Percentiles rank a stretch among this genome's conserved stretches.
These are phyloP conservation scores for Squalus acanthias DNA, from an alignment of 2,797 vertebrate genomes.

Conservation along the genomic window DNA sequence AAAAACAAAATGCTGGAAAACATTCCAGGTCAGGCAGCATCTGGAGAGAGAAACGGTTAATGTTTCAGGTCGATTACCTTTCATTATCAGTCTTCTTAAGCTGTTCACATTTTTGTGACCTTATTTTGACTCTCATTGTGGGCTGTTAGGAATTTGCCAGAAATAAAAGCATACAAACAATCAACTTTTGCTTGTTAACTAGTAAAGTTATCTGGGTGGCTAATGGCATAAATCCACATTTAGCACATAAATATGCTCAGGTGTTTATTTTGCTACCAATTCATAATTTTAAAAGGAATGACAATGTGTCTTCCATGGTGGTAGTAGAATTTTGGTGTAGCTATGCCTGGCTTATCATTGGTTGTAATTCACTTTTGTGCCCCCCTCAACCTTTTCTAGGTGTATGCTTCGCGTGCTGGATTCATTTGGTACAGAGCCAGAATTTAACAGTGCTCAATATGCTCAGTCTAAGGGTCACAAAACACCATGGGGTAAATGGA, in stretches of 20 bases:
- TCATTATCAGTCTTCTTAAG: background rate
- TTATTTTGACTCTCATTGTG: background rate
- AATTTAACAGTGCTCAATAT: constrained; percentile 96
- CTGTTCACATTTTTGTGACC: background rate
- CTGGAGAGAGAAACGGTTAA: background rate
- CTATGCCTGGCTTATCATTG: background rate
- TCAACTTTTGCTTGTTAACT: background rate
- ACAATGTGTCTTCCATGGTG: background rate
- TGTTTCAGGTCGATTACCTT: background rate
- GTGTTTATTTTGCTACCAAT: background rate
- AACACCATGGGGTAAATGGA: constrained; percentile 99
- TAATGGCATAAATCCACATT: background rate
- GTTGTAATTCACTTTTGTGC: background rate
- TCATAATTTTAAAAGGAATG: background rate
- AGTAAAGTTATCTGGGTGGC: background rate
- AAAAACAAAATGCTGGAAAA: background rate
- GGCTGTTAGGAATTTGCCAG: background rate
- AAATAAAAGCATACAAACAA: background rate
- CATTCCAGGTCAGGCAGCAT: background rate
- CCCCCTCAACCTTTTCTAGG: constrained; percentile 53
- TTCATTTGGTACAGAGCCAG: constrained; percentile 94
- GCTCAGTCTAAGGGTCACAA: constrained; percentile 97
- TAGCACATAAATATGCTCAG: background rate
- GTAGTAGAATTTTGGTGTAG: background rate
- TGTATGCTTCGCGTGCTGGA: constrained; percentile 95